Evolutionary conservation across 2,888 invertebrate species (phyloP).

Genomic region (Lymantria monacha): DNA sequence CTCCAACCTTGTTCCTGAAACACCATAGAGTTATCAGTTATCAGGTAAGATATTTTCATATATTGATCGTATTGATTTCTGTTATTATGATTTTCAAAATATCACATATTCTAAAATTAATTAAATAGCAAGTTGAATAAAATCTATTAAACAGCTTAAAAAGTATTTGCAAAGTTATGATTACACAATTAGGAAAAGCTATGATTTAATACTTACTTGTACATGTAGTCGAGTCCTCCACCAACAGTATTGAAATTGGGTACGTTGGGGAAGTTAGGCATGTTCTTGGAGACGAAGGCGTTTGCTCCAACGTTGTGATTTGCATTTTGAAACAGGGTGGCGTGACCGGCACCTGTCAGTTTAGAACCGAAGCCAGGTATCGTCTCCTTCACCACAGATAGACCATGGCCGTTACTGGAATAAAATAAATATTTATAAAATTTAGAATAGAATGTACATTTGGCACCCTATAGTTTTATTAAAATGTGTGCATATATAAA

Average conservation of each 20-base stretch:
- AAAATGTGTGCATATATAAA: too few relatives aligned
- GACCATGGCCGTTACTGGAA: constrained; percentile 40
- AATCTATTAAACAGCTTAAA: too few relatives aligned
- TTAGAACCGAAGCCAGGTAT: constrained; percentile 42
- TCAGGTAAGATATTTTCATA: neutral
- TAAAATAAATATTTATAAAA: neutral
- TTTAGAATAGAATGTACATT: too few relatives aligned
- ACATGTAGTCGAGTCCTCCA: constrained; percentile 25
- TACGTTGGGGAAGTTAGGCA: constrained; percentile 9
- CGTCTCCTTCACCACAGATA: constrained; percentile 35
- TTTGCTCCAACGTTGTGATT: constrained; percentile 13
- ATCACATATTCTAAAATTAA: too few relatives aligned
- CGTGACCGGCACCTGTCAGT: constrained; percentile 42
- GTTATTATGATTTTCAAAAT: neutral
- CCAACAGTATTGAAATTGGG: constrained; percentile 25
- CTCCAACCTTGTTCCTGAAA: constrained; percentile 24
- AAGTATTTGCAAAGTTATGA: too few relatives aligned
- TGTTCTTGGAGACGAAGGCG: constrained; percentile 19
- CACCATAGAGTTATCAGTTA: neutral
- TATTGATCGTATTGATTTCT: neutral
- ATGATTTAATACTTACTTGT: constrained; percentile 5
- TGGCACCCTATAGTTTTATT: too few relatives aligned
- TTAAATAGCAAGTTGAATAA: too few relatives aligned
- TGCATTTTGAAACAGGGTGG: constrained; percentile 41
- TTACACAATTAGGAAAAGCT: too few relatives aligned